Base-by-base conservation (phyloP, 1,140 invertebrate genomes). In the Drosophila micromelanica region DNA sequence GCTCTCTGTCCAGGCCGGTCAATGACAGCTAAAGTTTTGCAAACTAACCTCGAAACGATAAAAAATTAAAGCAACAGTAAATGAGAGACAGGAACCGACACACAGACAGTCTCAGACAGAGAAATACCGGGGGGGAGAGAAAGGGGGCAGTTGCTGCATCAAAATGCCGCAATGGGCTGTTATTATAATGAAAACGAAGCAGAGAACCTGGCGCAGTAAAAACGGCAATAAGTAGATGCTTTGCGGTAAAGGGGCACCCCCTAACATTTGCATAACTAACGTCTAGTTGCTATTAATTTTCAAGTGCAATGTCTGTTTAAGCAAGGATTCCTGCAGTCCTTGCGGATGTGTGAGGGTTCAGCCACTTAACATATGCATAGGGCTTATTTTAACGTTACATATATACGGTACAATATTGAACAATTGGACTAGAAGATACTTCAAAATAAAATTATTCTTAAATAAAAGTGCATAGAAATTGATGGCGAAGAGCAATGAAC, bases 21-120 rank as follows among this genome's bases (percentile, higher is more conserved):
- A 89, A 90, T 89, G 84, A 89, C 85, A 89, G 84, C 77, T 52
- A 84, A 89, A 89, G 78, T 86, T 89, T 89, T 80, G 69, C 70
- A 77, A 78, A 77, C 85, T 84, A 89, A 78, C 79, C 84, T 80
- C 85, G 65, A 67, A 70, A 79, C 70, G 76, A 89, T 89, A 89
- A 84, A 90, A 89, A 87, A 87, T 80, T 84, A 89, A 89, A 76
- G 84, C 79, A 73, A 87, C 79, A 79, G 70, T 49, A 81, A 51
- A 75, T 69, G 68, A 71, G 64, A 59, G 43, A 64, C 54, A 51
- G 23, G 7, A 27, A 42, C 27, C 42, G 54, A 42, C 15, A 32
- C 37, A 48, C 27, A 49, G 45, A 23, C 17, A 7, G 43, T 32
- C 13, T 2, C 5, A 37, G 8, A 23, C n/a, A 20, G 27, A 48